Percentiles rank a stretch among this genome's conserved stretches.
phyloP scores from a whole-genome alignment of 1,140 invertebrate genomes.

The Dendrolimus punctatus region DNA sequence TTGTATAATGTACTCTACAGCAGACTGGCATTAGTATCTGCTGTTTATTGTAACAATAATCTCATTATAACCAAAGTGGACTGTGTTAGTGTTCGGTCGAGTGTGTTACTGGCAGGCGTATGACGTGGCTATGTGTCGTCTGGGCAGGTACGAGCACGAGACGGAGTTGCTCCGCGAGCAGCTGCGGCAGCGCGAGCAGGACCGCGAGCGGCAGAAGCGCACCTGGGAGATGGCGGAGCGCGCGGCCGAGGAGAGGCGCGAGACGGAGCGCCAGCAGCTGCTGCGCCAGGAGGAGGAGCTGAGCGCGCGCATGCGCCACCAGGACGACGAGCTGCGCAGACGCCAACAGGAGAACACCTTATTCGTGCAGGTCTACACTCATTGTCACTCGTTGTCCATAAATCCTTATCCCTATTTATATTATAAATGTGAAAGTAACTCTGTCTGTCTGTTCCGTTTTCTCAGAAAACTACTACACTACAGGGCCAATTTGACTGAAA shows the following conservation, averaged over 20 bases:
- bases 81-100: no score
- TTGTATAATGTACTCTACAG: no score
- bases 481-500: no score
- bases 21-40: no score
- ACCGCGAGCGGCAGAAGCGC: conserved; percentile 88
- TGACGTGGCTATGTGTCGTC: no score
- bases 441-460: no score
- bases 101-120: not conserved
- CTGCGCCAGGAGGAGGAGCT: conserved; percentile 83
- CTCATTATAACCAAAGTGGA: no score
- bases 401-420: no score
- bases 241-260: conserved; percentile 86
- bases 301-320: conserved; percentile 82
- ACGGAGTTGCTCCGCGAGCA: conserved; percentile 74
- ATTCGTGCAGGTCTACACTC: conserved; percentile 79
- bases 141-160: conserved; percentile 57
- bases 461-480: no score
- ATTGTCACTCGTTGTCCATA: no score
- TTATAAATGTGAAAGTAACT: no score
- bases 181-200: conserved; percentile 87
- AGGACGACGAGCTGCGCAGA: conserved; percentile 85
- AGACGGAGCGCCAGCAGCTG: conserved; percentile 80
- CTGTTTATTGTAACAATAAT: no score
- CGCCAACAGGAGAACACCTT: conserved; percentile 87
- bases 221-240: conserved; percentile 91